Percentiles rank a stretch among this genome's conserved stretches.
These are phyloP conservation scores for Coleophora deauratella DNA, from an alignment of 2,888 invertebrate species.

Conservation along the genomic window DNA sequence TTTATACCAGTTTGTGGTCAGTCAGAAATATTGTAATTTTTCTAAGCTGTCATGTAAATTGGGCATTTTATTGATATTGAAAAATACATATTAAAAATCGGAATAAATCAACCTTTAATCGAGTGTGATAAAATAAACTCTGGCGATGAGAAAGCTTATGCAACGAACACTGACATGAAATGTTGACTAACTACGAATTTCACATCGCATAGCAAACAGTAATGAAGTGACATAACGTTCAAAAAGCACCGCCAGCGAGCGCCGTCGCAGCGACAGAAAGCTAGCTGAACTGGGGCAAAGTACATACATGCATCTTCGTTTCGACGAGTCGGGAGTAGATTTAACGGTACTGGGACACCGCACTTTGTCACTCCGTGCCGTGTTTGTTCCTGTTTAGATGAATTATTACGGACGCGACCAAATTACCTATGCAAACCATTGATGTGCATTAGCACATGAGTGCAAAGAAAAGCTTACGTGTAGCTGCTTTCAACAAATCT, in stretches of 20 bases:
- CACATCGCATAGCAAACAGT: constrained; percentile 15
- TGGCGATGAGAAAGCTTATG: constrained; percentile 8
- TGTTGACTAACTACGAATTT: constrained; percentile 18
- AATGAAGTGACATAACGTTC: constrained; percentile 22
- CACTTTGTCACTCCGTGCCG: constrained; percentile 23
- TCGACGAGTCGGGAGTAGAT: constrained; percentile 34
- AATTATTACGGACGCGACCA: constrained; percentile 7
- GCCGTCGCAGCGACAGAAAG: constrained; percentile 3
- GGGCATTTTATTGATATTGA: too few relatives aligned
- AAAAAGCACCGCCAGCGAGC: constrained; percentile 15
- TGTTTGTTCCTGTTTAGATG: constrained; percentile 24
- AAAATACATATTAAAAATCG: too few relatives aligned
- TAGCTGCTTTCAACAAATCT: too few relatives aligned
- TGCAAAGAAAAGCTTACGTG: not conserved
- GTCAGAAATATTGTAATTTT: too few relatives aligned
- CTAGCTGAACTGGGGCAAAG: constrained; percentile 33
- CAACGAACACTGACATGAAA: constrained; percentile 10
- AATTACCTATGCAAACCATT: not conserved
- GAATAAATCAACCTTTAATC: too few relatives aligned
- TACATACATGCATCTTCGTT: constrained; percentile 32
- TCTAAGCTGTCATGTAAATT: too few relatives aligned
- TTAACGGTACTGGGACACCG: constrained; percentile 38
- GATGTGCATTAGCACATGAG: not conserved
- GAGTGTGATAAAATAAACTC: not conserved
- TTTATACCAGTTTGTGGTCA: too few relatives aligned